phyloP scores from a whole-genome alignment of 2,888 invertebrate genomes.

The Megalurothrips usitatus region DNA sequence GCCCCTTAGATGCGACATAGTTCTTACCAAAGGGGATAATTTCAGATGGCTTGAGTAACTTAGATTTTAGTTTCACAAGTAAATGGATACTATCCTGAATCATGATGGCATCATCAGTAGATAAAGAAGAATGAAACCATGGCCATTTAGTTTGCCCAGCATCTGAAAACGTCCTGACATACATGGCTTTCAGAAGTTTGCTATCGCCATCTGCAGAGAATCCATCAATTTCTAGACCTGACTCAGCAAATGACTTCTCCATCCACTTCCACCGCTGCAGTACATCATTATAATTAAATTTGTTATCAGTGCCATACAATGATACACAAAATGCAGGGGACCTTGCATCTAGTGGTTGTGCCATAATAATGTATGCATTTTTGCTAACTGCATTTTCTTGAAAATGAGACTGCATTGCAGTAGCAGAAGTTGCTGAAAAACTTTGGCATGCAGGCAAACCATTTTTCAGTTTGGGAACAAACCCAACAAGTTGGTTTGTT shows the following conservation, averaged over 20 bases:
- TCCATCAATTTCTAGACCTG: background rate
- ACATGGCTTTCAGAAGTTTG: constrained; percentile 13
- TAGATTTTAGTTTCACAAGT: background rate
- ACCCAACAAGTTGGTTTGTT: constrained; percentile 15
- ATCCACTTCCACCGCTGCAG: constrained; percentile 35
- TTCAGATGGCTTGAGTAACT: background rate
- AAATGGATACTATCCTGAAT: constrained; percentile 4
- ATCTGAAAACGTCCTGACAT: background rate
- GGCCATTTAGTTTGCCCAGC: background rate
- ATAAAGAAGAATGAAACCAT: constrained; percentile 7
- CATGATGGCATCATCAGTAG: background rate
- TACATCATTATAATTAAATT: constrained; percentile 33
- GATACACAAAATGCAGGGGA: constrained; percentile 36
- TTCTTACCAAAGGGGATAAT: constrained; percentile 8
- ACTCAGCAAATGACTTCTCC: background rate
- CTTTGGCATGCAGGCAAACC: constrained; percentile 33
- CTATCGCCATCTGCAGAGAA: constrained; percentile 2
- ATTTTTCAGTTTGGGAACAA: constrained; percentile 28
- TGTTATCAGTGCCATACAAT: constrained; percentile 36
- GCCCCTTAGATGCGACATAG: background rate
- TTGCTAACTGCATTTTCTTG: constrained; percentile 31
- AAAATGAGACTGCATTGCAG: constrained; percentile 33
- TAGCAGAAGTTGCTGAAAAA: constrained; percentile 33
- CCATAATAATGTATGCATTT: constrained; percentile 36
- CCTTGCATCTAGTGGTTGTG: constrained; percentile 34